These are phyloP conservation scores for Hippopotamyrus pictus DNA, from an alignment of 2,797 vertebrate species.

Conservation along the genomic window DNA sequence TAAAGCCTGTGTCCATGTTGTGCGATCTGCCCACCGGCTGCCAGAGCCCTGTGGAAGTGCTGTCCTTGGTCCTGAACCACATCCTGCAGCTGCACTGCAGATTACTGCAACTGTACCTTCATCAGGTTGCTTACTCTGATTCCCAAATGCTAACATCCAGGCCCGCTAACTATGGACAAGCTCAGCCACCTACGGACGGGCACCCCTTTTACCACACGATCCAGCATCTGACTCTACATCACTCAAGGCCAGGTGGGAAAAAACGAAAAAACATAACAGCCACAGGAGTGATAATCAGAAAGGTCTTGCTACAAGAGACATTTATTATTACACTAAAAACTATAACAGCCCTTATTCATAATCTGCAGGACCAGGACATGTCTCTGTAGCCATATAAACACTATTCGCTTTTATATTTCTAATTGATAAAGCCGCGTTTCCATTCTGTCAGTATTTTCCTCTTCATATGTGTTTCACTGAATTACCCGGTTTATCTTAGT, in stretches of 20 bases:
- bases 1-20: neutral
- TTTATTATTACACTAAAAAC: neutral
- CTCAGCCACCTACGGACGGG: neutral
- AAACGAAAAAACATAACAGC: neutral
- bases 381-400: neutral
- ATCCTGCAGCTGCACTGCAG: neutral
- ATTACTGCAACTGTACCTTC: neutral
- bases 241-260: neutral
- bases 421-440: neutral
- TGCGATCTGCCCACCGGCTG: neutral
- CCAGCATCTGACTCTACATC: neutral
- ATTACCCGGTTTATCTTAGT: neutral
- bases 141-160: neutral
- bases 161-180: neutral
- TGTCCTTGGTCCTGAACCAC: slow-evolving; percentile 40
- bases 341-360: neutral
- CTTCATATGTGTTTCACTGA: neutral
- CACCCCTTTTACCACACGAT: neutral
- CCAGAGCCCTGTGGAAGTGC: neutral
- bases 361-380: neutral
- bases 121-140: neutral
- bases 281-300: neutral
- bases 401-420: neutral
- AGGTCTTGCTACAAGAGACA: neutral
- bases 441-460: neutral